These are phyloP conservation scores for Aquatica leii DNA, from an alignment of 2,888 invertebrate species.

Conservation along the genomic window DNA sequence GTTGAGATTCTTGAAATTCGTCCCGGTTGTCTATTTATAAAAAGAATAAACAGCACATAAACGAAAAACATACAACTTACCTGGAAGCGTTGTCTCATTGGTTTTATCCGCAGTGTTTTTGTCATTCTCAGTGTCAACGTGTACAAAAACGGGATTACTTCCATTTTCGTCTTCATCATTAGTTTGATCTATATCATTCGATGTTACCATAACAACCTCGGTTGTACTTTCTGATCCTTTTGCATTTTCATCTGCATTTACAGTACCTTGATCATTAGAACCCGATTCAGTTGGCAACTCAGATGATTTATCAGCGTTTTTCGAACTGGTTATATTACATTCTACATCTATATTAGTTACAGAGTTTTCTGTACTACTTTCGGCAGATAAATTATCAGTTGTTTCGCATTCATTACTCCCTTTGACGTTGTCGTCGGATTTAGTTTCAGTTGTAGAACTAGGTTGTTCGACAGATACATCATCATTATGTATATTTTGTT, in stretches of 20 bases:
- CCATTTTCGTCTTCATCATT: constrained; percentile 29
- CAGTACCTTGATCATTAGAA: not conserved
- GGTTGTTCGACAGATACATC: not conserved
- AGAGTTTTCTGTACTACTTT: not conserved
- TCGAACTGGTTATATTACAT: no score
- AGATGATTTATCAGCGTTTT: not conserved
- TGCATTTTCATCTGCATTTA: not conserved
- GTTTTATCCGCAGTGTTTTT: constrained; percentile 34
- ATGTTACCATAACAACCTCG: not conserved
- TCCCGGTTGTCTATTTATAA: constrained; percentile 10
- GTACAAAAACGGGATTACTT: constrained; percentile 42
- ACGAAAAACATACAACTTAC: constrained; percentile 15
- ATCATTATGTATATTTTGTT: not conserved
- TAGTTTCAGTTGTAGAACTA: not conserved
- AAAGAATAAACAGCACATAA: not conserved
- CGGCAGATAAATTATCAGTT: not conserved
- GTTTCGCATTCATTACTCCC: not conserved
- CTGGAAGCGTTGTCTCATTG: constrained; percentile 22
- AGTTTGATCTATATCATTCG: not conserved
- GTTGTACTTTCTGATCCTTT: not conserved
- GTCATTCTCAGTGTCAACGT: constrained; percentile 39
- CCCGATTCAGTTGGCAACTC: not conserved
- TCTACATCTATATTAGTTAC: no score
- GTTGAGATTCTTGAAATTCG: constrained; percentile 30
- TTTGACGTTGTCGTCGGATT: not conserved